These are phyloP conservation scores for Drosophila bipectinata DNA, from an alignment of 1,140 invertebrate genomes.

Conservation along the genomic window DNA sequence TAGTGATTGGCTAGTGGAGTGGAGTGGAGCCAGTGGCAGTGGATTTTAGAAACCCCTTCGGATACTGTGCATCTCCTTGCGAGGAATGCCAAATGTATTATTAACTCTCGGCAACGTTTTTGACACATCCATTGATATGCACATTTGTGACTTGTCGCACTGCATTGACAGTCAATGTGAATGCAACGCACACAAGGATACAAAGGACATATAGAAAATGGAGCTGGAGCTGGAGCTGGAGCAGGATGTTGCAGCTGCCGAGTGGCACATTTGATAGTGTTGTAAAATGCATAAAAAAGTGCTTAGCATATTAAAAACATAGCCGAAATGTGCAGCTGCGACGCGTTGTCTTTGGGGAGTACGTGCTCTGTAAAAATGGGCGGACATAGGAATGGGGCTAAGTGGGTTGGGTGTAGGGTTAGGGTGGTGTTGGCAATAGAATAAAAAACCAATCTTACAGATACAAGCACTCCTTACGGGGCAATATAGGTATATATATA, in stretches of 20 bases:
- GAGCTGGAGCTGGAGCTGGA: not conserved
- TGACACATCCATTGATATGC: slow-evolving; percentile 71
- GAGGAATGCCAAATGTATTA: slow-evolving; percentile 49
- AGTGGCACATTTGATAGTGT: slow-evolving; percentile 55
- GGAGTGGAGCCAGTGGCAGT: slow-evolving; percentile 37
- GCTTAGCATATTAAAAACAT: slow-evolving; percentile 74
- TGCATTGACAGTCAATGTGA: slow-evolving; percentile 51
- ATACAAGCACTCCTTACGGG: not conserved
- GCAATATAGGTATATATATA: not conserved
- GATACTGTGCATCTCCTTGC: slow-evolving; percentile 17
- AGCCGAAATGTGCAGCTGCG: slow-evolving; percentile 47
- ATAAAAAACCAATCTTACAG: not conserved
- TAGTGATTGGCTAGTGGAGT: slow-evolving; percentile 41
- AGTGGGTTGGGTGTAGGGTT: not conserved
- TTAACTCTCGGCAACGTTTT: slow-evolving; percentile 63
- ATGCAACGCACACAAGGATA: slow-evolving; percentile 20
- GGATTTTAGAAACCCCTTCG: slow-evolving; percentile 28
- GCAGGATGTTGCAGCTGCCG: slow-evolving; percentile 27
- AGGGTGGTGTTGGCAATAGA: not conserved
- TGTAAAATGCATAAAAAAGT: slow-evolving; percentile 69
- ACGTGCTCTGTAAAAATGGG: slow-evolving; percentile 47
- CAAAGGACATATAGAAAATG: not conserved
- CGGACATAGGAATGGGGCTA: not conserved
- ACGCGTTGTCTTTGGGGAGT: slow-evolving; percentile 45
- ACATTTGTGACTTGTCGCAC: slow-evolving; percentile 68